A percentile compares a stretch with the other conserved stretches of the same genome.
phyloP scores from a whole-genome alignment of 2,888 invertebrate species.

The Deilephila elpenor region DNA sequence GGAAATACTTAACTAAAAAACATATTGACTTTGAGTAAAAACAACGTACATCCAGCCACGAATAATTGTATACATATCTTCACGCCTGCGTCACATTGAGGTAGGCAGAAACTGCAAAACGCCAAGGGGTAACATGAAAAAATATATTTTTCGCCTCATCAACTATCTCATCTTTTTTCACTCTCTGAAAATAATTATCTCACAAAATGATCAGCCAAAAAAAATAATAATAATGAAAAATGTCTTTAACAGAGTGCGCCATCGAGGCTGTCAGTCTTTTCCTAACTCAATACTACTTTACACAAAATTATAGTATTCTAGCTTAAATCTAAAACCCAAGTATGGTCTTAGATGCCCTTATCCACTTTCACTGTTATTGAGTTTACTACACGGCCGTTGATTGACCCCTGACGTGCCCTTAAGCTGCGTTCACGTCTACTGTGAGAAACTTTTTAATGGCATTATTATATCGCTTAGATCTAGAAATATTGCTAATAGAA shows the following conservation, averaged over 20 bases:
- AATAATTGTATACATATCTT: background rate
- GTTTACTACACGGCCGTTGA: background rate
- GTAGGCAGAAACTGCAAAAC: too few species aligned
- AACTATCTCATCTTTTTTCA: too few species aligned
- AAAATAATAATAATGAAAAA: too few species aligned
- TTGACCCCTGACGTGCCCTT: constrained; percentile 2
- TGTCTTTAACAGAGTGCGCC: too few species aligned
- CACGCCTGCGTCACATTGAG: too few species aligned
- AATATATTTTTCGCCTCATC: too few species aligned
- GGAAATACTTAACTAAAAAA: constrained; percentile 6
- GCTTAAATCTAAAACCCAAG: background rate
- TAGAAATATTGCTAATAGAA: too few species aligned
- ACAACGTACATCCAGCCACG: background rate
- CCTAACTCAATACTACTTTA: too few species aligned
- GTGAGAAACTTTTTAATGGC: background rate
- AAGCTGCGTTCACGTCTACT: background rate
- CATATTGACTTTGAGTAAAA: constrained; percentile 6
- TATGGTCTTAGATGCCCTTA: background rate
- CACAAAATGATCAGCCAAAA: too few species aligned
- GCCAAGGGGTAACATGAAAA: too few species aligned
- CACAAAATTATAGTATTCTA: background rate
- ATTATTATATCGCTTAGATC: background rate
- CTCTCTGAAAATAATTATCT: too few species aligned
- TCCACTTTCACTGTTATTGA: background rate
- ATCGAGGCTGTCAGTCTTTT: too few species aligned